Evolutionary conservation across 2,888 invertebrate species (phyloP).

Genomic region (Perizoma flavofasciatum): DNA sequence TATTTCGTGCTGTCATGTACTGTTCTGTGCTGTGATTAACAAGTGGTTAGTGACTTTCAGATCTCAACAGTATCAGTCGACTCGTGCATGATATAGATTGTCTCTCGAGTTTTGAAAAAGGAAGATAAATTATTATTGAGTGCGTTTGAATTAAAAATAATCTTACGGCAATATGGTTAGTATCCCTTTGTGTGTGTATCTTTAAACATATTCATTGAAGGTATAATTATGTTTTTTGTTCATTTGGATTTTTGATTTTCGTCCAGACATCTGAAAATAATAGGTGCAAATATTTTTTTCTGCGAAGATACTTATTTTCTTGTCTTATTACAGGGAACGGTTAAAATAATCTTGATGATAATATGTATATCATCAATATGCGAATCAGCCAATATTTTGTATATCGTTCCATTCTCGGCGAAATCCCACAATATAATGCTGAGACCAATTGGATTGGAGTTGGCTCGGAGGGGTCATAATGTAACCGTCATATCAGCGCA

Average conservation of each 20-base stretch:
- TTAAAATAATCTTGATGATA: slow-evolving; percentile 35
- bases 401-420: slow-evolving; percentile 73
- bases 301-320: neutral
- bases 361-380: slow-evolving; percentile 34
- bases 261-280: too few relatives aligned
- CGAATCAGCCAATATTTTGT: slow-evolving; percentile 71
- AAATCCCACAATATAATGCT: slow-evolving; percentile 77
- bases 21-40: too few relatives aligned
- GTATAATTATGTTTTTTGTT: too few relatives aligned
- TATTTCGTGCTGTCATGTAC: too few relatives aligned
- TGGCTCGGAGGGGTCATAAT: slow-evolving; percentile 79
- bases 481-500: slow-evolving; percentile 76
- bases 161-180: neutral
- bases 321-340: slow-evolving; percentile 34
- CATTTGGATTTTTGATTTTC: too few relatives aligned
- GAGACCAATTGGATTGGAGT: slow-evolving; percentile 71
- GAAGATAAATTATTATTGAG: neutral
- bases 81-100: neutral
- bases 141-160: neutral
- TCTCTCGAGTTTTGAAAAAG: slow-evolving; percentile 5
- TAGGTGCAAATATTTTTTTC: neutral
- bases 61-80: too few relatives aligned
- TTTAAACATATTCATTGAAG: too few relatives aligned
- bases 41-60: too few relatives aligned
- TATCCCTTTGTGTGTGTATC: neutral